Percentiles rank a stretch among this genome's conserved stretches.
Evolutionary conservation across 2,888 invertebrate genomes (phyloP).

Genomic region (Caenorhabditis japonica): DNA sequence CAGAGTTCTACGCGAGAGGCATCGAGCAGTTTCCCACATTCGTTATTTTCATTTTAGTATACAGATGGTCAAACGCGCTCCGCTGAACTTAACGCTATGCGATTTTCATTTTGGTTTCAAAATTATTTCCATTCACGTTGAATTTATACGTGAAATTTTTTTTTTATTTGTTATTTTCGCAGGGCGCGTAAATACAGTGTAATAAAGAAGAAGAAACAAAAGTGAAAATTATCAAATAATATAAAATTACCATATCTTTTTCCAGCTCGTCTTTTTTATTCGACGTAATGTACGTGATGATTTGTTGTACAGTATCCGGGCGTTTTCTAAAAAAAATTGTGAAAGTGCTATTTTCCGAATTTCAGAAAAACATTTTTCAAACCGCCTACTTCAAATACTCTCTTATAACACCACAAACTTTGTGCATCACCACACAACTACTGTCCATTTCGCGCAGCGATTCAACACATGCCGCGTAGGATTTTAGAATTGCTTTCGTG

Average conservation of each 20-base stretch:
- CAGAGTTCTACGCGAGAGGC: too few species aligned
- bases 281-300: slow-evolving; percentile 81
- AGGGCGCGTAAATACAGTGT: too few species aligned
- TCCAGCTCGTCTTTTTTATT: slow-evolving; percentile 66
- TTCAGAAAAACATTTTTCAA: slow-evolving; percentile 77
- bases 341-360: background rate
- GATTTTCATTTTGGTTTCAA: too few species aligned
- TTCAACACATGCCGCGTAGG: slow-evolving; percentile 94
- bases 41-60: too few species aligned
- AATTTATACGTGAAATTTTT: too few species aligned
- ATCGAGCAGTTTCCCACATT: too few species aligned
- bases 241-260: slow-evolving; percentile 52
- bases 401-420: slow-evolving; percentile 90
- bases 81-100: too few species aligned
- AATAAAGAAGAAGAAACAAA: too few species aligned
- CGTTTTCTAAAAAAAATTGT: slow-evolving; percentile 83
- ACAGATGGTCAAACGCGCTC: too few species aligned
- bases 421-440: slow-evolving; percentile 91
- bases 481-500: slow-evolving; percentile 86
- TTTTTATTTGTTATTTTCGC: too few species aligned
- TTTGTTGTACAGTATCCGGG: slow-evolving; percentile 94
- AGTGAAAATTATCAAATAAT: too few species aligned
- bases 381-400: slow-evolving; percentile 79
- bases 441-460: slow-evolving; percentile 92
- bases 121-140: too few species aligned